Percentiles rank a stretch among this genome's conserved stretches.
These are phyloP conservation scores for Odontomyia ornata DNA, from an alignment of 2,888 invertebrate species.

Conservation along the genomic window DNA sequence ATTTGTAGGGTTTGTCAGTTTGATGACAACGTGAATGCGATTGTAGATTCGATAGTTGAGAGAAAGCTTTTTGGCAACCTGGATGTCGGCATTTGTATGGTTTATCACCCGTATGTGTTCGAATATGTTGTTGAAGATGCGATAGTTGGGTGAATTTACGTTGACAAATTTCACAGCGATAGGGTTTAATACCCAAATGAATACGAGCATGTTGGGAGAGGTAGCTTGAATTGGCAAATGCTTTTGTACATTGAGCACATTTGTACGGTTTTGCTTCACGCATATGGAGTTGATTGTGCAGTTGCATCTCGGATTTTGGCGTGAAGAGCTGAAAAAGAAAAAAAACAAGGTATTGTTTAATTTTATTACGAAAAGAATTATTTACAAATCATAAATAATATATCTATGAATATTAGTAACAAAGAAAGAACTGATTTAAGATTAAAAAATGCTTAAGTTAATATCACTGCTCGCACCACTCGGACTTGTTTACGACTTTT, in stretches of 20 bases:
- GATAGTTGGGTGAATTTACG: conserved; percentile 98
- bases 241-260: conserved; percentile 98
- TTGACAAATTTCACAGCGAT: conserved; percentile 97
- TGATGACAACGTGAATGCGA: conserved; percentile 99
- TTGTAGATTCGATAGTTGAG: conserved; percentile 98
- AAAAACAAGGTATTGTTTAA: conserved; percentile 52
- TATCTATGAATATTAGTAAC: too few species aligned
- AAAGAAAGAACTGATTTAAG: too few species aligned
- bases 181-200: conserved; percentile 98
- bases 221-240: conserved; percentile 99
- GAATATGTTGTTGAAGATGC: conserved; percentile 98
- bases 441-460: too few species aligned
- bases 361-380: neutral
- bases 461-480: too few species aligned
- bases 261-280: conserved; percentile 99
- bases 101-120: conserved; percentile 99
- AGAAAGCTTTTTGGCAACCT: conserved; percentile 98
- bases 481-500: too few species aligned
- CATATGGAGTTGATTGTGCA: conserved; percentile 98
- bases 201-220: conserved; percentile 99
- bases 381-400: neutral
- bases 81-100: conserved; percentile 98
- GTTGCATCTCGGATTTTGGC: conserved; percentile 95
- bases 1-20: conserved; percentile 99
- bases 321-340: conserved; percentile 89